These are phyloP conservation scores for Agapornis canus DNA, from an alignment of 2,797 vertebrate genomes.

Conservation along the genomic window DNA sequence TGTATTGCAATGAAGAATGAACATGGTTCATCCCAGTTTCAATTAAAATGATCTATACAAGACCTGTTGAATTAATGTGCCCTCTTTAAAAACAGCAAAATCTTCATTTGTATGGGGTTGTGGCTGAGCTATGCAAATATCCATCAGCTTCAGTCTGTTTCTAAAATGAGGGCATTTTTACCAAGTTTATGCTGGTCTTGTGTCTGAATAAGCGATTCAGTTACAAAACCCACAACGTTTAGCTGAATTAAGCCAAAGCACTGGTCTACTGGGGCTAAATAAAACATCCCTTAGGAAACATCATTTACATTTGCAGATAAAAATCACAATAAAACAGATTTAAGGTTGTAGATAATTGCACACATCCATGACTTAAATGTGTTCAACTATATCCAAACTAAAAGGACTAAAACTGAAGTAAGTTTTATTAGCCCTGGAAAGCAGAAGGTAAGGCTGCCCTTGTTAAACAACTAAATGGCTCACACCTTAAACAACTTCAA, in stretches of 20 bases:
- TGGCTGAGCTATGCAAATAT: slow-evolving; percentile 60
- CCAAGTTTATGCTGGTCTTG: slow-evolving; percentile 17
- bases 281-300: slow-evolving; percentile 53
- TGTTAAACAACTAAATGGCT: not conserved
- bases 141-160: slow-evolving; percentile 39
- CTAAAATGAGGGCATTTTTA: slow-evolving; percentile 45
- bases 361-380: not conserved
- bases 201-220: slow-evolving; percentile 52
- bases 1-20: not conserved
- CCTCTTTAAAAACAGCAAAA: slow-evolving; percentile 43
- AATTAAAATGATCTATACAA: not conserved
- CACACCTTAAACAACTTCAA: not conserved
- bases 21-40: slow-evolving; percentile 17
- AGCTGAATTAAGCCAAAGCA: slow-evolving; percentile 55
- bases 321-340: not conserved
- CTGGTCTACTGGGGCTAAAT: slow-evolving; percentile 33
- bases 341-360: not conserved
- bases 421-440: not conserved
- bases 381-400: not conserved
- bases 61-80: slow-evolving; percentile 9
- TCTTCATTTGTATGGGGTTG: slow-evolving; percentile 50
- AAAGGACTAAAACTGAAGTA: not conserved
- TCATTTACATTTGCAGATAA: slow-evolving; percentile 51
- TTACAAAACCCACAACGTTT: slow-evolving; percentile 53
- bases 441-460: not conserved